A percentile compares a stretch with the other conserved stretches of the same genome.
Evolutionary conservation across 1,140 invertebrate genomes (phyloP).

Genomic region (Drosophila truncata): DNA sequence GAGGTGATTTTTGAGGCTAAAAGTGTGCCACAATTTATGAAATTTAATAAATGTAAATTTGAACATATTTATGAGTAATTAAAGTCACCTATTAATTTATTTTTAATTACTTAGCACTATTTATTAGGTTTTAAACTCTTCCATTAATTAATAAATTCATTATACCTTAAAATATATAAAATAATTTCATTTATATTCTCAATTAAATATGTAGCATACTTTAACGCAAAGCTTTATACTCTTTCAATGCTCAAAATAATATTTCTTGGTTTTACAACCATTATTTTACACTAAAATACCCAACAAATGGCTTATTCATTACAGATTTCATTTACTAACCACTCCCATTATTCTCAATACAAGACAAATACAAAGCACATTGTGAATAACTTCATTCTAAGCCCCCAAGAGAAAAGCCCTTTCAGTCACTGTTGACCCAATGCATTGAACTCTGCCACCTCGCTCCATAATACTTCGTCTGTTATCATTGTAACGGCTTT

Average conservation of each 20-base stretch:
- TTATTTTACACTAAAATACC: neutral
- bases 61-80: neutral
- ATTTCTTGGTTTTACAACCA: no score
- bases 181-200: neutral
- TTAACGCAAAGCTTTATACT: no score
- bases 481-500: conserved; percentile 73
- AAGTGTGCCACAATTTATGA: neutral
- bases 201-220: no score
- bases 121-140: neutral
- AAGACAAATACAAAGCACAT: conserved; percentile 2
- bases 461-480: conserved; percentile 46
- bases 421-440: conserved; percentile 39
- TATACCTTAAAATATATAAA: neutral
- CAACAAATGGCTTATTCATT: neutral
- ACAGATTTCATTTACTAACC: neutral
- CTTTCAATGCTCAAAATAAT: neutral
- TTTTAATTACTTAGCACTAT: neutral
- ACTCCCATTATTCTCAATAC: neutral
- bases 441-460: conserved; percentile 69
- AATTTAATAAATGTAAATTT: neutral
- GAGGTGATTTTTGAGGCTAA: neutral
- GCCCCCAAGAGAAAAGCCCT: conserved; percentile 13
- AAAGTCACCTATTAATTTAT: neutral
- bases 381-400: conserved; percentile 27
- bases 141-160: neutral